Evolutionary conservation across 2,113 vertebrate species (phyloP).

Genomic region (Psammodynastes pulverulentus): DNA sequence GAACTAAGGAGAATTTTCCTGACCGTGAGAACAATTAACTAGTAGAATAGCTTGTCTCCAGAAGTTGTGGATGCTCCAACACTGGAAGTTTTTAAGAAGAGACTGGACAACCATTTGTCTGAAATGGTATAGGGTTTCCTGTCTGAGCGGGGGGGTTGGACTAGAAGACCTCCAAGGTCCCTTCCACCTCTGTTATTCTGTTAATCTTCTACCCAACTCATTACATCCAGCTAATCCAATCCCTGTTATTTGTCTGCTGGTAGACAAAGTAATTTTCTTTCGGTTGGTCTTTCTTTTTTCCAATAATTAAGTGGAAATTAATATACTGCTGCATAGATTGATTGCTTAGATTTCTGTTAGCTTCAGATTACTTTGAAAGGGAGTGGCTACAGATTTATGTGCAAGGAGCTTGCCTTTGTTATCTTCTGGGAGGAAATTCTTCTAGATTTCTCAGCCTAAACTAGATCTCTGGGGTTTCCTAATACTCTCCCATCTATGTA

Average conservation of each 20-base stretch:
- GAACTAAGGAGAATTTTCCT: neutral
- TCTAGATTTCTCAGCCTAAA: neutral
- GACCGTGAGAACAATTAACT: neutral
- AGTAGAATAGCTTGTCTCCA: too few relatives aligned
- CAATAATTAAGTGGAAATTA: neutral
- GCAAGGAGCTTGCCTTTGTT: neutral
- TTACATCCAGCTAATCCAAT: neutral
- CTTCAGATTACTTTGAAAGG: neutral
- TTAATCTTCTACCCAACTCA: neutral
- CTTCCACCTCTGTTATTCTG: neutral
- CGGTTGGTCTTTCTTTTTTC: neutral
- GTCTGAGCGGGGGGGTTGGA: neutral
- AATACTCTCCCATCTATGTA: neutral
- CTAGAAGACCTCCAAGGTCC: neutral
- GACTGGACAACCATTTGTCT: neutral
- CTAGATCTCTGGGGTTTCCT: neutral
- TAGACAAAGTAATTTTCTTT: neutral
- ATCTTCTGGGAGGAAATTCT: neutral
- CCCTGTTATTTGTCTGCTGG: neutral
- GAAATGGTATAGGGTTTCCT: neutral
- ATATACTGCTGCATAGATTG: neutral
- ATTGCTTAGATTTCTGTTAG: neutral
- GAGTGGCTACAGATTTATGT: neutral
- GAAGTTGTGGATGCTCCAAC: neutral
- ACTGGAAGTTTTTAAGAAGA: neutral